A percentile compares a stretch with the other conserved stretches of the same genome.
Evolutionary conservation across 2,113 vertebrate species (phyloP).

Genomic region (Plestiodon gilberti): DNA sequence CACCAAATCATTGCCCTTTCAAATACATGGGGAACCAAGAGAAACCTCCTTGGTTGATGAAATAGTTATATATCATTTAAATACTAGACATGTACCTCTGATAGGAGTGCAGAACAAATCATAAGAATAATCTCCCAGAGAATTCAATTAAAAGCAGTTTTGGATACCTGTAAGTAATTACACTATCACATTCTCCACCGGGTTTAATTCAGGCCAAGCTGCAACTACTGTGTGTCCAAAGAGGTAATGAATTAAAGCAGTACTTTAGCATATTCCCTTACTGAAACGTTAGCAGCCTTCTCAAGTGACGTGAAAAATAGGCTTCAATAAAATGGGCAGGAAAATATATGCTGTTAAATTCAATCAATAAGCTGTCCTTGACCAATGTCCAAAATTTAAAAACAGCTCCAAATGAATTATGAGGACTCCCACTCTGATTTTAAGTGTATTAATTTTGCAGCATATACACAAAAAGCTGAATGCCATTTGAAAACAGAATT

Average conservation of each 20-base stretch:
- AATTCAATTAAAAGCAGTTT: conserved; percentile 72
- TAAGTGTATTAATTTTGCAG: conserved; percentile 74
- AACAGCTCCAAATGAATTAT: conserved; percentile 77
- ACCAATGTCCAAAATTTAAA: conserved; percentile 76
- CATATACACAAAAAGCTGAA: conserved; percentile 42
- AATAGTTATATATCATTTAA: conserved; percentile 68
- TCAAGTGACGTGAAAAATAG: conserved; percentile 77
- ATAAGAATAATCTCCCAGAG: conserved; percentile 65
- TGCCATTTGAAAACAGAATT: conserved; percentile 53
- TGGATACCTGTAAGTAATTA: conserved; percentile 80
- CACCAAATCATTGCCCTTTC: conserved; percentile 42
- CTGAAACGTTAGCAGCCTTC: conserved; percentile 77
- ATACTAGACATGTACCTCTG: conserved; percentile 66
- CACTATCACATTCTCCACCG: conserved; percentile 76
- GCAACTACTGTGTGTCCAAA: conserved; percentile 75
- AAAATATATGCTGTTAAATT: conserved; percentile 81
- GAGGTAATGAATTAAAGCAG: conserved; percentile 85
- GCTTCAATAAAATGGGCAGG: conserved; percentile 74
- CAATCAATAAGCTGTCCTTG: conserved; percentile 80
- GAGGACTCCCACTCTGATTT: conserved; percentile 74
- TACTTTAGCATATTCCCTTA: conserved; percentile 77
- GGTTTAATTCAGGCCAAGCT: conserved; percentile 78
- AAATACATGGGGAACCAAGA: conserved; percentile 51
- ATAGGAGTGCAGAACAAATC: conserved; percentile 57
- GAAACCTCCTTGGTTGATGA: conserved; percentile 54